Evolutionary conservation across 2,888 invertebrate species (phyloP).

Genomic region (Leptopilina drosophilae): DNA sequence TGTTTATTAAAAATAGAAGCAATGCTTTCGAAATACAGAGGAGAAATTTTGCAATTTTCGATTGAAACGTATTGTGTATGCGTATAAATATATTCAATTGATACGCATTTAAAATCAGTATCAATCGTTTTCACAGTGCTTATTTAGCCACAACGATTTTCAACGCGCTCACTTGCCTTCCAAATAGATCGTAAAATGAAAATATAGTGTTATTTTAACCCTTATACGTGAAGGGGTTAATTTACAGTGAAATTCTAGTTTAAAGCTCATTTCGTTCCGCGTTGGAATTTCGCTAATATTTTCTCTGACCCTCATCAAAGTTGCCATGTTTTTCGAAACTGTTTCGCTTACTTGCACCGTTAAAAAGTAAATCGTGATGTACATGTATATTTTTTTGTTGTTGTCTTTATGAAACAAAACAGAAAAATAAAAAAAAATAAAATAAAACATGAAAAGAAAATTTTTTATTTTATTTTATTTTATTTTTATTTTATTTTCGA

Average conservation of each 20-base stretch:
- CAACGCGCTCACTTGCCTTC: no score
- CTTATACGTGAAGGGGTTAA: not conserved
- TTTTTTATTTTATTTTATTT: no score
- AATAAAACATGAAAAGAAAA: no score
- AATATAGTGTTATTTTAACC: constrained; percentile 25
- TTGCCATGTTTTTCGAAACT: not conserved
- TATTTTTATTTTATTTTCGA: no score
- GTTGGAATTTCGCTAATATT: constrained; percentile 21
- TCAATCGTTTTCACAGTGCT: not conserved
- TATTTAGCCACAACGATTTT: not conserved
- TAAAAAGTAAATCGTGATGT: not conserved
- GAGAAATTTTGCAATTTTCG: no score
- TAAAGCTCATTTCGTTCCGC: constrained; percentile 21
- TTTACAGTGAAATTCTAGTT: not conserved
- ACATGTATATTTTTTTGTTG: not conserved
- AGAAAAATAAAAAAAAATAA: not conserved
- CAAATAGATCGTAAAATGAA: constrained; percentile 27
- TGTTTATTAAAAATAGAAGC: no score
- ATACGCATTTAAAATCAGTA: constrained; percentile 6
- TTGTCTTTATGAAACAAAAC: not conserved
- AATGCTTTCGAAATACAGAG: no score
- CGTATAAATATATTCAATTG: not conserved
- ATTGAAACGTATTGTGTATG: no score
- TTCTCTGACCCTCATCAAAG: not conserved
- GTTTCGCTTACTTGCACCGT: not conserved